Evolutionary conservation across 2,888 invertebrate species (phyloP), one percentile per base, ranked within the genome.

Genomic region (Aelia acuminata): DNA sequence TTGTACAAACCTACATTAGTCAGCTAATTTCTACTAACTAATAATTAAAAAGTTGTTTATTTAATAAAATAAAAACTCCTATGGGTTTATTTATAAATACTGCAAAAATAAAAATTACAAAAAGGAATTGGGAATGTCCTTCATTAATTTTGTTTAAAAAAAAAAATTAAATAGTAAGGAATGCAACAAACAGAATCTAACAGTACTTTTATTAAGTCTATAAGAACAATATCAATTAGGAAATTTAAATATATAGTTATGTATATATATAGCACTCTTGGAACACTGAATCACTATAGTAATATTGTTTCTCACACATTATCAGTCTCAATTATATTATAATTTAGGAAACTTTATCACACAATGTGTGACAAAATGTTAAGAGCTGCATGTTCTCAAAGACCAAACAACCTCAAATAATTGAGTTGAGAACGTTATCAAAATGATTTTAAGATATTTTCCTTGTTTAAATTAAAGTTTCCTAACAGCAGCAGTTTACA

Each of bases 401-500:
- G 85, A 75, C 75, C 57, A 39, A 57, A n/a, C 84, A 48, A 85
- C 50, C 48, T 43, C 57, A 57, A 86, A 43, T n/a, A 84, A 84
- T 84, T 53, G 84, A 84, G 39, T 84, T 84, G 87, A 89, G 84
- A 86, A 89, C 89, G 48, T 35, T 75, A 63, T 80, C 50, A n/a
- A 84, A 31, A 13, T 84, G 26, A 49, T 86, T 70, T 57, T 49
- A 87, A 70, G 63, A 47, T 70, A 70, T 70, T 57, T 70, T 87
- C 39, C n/a, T 43, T n/a, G 26, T 87, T 63, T 70, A 47, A 87
- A 70, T 22, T 85, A 20, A 87, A 63, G 26, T 87, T 87, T 47
- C 47, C 70, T 80, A 48, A 75, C 84, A 26, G 48, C 50, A 53
- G 75, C 15, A 63, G 53, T 89, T 95, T 96, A 96, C 94, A 96